phyloP scores from a whole-genome alignment of 2,797 vertebrate genomes.

The Myotis pilosus region DNA sequence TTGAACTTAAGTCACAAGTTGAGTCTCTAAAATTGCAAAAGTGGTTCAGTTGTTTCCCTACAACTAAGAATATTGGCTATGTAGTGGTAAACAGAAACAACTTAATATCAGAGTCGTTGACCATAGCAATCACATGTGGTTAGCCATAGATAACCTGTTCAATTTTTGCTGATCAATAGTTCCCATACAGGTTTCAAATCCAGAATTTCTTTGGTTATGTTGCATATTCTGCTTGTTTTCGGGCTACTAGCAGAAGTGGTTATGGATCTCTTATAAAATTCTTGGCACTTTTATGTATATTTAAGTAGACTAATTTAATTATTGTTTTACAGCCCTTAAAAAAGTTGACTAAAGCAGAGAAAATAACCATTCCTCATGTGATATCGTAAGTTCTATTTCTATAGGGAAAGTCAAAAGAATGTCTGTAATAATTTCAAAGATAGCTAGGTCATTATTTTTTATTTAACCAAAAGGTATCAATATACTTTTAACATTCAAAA shows the following conservation, averaged over 20 bases:
- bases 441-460: not conserved
- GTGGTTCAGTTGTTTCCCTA: not conserved
- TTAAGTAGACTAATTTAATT: not conserved
- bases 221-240: not conserved
- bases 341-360: not conserved
- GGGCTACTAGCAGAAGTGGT: not conserved
- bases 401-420: not conserved
- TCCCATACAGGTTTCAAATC: not conserved
- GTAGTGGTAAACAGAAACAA: not conserved
- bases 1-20: not conserved
- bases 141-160: not conserved
- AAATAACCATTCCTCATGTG: not conserved
- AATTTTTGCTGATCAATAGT: not conserved
- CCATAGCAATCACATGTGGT: not conserved
- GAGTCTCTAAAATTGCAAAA: conserved; percentile 19
- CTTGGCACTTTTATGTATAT: not conserved
- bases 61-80: not conserved
- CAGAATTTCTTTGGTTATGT: not conserved
- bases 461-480: not conserved
- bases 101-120: not conserved
- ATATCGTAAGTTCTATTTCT: not conserved
- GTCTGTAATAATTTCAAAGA: not conserved
- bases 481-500: not conserved
- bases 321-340: not conserved
- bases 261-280: conserved; percentile 1